Conservation (phyloP, 2,113 vertebrate species). For the Hippocampus comes region DNA sequence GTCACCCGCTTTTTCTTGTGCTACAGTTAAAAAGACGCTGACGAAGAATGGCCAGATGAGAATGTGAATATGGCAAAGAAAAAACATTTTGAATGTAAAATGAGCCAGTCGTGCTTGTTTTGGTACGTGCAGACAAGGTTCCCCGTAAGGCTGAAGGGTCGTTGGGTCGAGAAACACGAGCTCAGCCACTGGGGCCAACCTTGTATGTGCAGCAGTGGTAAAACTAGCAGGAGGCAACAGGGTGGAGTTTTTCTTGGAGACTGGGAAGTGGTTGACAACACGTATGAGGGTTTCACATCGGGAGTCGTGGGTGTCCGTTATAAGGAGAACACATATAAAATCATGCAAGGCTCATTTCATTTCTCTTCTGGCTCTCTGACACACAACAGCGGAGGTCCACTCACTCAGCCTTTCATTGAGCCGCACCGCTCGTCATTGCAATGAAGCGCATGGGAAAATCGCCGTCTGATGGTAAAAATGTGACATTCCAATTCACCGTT, state of each 20-base stretch:
- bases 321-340: constrained; percentile 48
- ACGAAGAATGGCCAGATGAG: constrained; percentile 10
- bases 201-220: constrained; percentile 58
- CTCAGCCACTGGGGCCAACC: constrained; percentile 39
- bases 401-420: constrained; percentile 63
- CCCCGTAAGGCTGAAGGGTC: constrained; percentile 43
- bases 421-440: constrained; percentile 56
- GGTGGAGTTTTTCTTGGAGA: constrained; percentile 16
- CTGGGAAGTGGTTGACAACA: constrained; percentile 15
- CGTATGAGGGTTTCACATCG: constrained; percentile 13
- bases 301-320: constrained; percentile 36
- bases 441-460: constrained; percentile 61
- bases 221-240: constrained; percentile 51
- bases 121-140: constrained; percentile 59
- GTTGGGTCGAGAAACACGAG: constrained; percentile 62
- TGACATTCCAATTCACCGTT: constrained; percentile 29
- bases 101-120: constrained; percentile 67
- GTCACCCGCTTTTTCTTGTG: constrained; percentile 14
- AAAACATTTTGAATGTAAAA: constrained; percentile 55
- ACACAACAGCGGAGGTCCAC: constrained; percentile 58
- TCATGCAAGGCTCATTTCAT: constrained; percentile 53
- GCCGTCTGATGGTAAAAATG: constrained; percentile 50
- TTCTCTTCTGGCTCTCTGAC: constrained; percentile 53
- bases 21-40: not conserved
- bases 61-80: constrained; percentile 22